Evolutionary conservation across 2,888 invertebrate species (phyloP).

Genomic region (Agrochola circellaris): DNA sequence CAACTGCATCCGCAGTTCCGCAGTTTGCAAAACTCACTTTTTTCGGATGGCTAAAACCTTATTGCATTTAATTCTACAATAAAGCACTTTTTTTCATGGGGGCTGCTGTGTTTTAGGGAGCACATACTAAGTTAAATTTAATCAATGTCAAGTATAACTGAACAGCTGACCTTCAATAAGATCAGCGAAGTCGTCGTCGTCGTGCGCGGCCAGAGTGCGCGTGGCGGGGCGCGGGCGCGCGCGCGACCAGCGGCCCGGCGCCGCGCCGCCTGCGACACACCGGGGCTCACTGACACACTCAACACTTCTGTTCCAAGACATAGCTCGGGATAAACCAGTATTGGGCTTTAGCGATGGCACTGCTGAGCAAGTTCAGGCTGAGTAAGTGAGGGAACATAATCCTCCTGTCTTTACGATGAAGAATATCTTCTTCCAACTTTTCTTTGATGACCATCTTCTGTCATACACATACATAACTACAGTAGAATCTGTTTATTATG

Average conservation of each 20-base stretch:
- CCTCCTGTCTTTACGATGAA: neutral
- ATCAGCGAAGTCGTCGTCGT: constrained; percentile 83
- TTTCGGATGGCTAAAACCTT: neutral
- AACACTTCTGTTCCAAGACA: neutral
- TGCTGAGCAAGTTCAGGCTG: neutral
- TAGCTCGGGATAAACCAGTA: neutral
- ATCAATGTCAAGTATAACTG: neutral
- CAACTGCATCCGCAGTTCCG: neutral
- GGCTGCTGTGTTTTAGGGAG: neutral
- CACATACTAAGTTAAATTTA: neutral
- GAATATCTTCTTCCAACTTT: neutral
- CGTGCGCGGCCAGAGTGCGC: constrained; percentile 80
- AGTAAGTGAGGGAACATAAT: neutral
- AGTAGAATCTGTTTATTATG: too few species aligned
- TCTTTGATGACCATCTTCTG: neutral
- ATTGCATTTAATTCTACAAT: neutral
- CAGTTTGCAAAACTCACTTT: neutral
- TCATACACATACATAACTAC: neutral
- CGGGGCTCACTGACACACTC: neutral
- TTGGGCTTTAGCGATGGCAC: neutral
- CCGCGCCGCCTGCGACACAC: constrained; percentile 56
- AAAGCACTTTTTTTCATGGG: neutral
- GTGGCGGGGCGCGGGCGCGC: constrained; percentile 82
- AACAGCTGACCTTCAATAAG: constrained; percentile 78
- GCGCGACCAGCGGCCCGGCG: constrained; percentile 75